Base-by-base conservation (phyloP, 1,140 invertebrate species). In the Portunus trituberculatus region DNA sequence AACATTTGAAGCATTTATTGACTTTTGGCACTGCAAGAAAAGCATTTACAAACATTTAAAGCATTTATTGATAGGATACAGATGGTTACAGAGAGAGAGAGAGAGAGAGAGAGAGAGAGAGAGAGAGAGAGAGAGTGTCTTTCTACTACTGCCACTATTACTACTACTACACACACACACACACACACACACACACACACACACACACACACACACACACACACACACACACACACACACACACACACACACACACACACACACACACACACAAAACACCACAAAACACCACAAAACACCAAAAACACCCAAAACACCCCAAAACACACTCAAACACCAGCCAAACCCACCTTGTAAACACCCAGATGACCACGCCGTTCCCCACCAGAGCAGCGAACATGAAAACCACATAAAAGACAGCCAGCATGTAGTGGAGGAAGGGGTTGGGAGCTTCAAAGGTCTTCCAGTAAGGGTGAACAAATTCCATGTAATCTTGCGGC, bases 351-450 rank as follows among this genome's bases (percentile, higher is more conserved):
- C 88, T 94, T 16, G 88, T 32, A 89, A 99, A 99, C 96, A 99
- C 98, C 98, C 98, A 99, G 96, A 99, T 98, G 95, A 99, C 99
- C 29, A 99, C 97, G 48, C 98, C 98, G 97, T 99, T 99, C 95
- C 99, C 99, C 3, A 98, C 96, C 1, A 98, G 97, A 4, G 98
- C 98, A 32, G 98, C 97, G 76, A 98, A 97, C 28, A 98, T 98
- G 94, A 99, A 98, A 87, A 98, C 97, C 45, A 98, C 97, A 96
- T 99, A 99, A 96, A 98, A 97, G 92, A 99, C 97, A 0, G 98
- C 98, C 2, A 99, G 97, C 39, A 98, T 97, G 96, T 98, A 98
- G 97, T 99, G 98, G 96, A 98, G 97, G 92, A 98, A 98, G 87
- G 98, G 98, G 76, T 98, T 98, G 4, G 98, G 98, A 96, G 98